These are phyloP conservation scores for Danio jaintianensis DNA, from an alignment of 2,797 vertebrate species.

Conservation along the genomic window DNA sequence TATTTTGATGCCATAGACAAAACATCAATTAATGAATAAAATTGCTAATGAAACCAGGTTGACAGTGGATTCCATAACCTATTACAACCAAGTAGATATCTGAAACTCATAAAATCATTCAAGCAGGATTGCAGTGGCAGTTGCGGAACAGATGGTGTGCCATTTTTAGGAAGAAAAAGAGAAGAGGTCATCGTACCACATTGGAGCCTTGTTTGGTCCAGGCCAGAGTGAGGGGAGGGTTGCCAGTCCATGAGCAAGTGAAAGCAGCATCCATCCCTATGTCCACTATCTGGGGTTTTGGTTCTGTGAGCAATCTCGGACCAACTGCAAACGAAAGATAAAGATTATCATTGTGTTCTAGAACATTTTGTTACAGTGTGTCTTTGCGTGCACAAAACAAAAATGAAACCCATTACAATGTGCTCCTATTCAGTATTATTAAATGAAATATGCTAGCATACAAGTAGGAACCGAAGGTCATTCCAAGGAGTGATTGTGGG, in stretches of 20 bases:
- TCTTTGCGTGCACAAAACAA: background rate
- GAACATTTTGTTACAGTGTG: background rate
- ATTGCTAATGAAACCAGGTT: background rate
- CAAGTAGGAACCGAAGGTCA: background rate
- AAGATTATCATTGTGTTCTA: constrained; percentile 9
- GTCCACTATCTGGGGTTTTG: constrained; percentile 84
- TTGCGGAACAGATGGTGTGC: constrained; percentile 59
- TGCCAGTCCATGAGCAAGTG: constrained; percentile 90
- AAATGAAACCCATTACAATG: background rate
- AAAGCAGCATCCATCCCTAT: constrained; percentile 87
- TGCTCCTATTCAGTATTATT: background rate
- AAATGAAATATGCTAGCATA: constrained; percentile 5
- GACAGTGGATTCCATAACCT: background rate
- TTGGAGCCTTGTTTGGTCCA: constrained; percentile 88
- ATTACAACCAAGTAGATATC: background rate
- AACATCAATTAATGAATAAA: background rate
- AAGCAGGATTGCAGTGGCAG: constrained; percentile 44
- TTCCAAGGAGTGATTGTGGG: background rate
- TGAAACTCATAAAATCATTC: background rate
- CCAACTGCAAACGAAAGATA: constrained; percentile 78
- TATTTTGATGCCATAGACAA: background rate
- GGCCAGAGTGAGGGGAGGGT: constrained; percentile 88
- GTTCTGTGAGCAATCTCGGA: constrained; percentile 85
- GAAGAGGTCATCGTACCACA: constrained; percentile 77
- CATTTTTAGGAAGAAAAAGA: constrained; percentile 51